These are phyloP conservation scores for Neotoma lepida DNA, from an alignment of 2,113 vertebrate species.

Conservation along the genomic window DNA sequence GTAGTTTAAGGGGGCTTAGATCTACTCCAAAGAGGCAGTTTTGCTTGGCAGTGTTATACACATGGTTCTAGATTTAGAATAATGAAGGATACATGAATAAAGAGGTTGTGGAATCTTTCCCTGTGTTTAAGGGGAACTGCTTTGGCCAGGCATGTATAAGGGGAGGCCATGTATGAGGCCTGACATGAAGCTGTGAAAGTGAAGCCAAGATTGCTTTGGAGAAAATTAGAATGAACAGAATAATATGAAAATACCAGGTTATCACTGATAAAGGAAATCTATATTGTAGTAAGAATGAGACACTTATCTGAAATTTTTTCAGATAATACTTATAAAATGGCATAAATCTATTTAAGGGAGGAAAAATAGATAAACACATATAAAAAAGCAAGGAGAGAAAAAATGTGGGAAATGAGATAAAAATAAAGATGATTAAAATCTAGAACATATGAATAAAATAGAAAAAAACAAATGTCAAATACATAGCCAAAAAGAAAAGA, in stretches of 20 bases:
- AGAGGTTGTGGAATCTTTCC: not conserved
- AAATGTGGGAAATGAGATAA: no score
- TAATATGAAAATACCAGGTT: not conserved
- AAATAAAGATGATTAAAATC: no score
- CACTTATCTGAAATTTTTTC: not conserved
- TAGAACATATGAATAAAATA: no score
- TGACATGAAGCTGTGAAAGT: not conserved
- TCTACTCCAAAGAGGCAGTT: not conserved
- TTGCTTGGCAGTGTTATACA: not conserved
- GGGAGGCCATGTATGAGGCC: not conserved
- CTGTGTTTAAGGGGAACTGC: not conserved
- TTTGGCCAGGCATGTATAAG: not conserved
- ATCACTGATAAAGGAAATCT: not conserved
- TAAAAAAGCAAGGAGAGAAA: no score
- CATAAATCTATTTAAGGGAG: no score
- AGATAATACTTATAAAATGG: no score
- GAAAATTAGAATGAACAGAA: not conserved
- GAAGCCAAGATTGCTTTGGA: not conserved
- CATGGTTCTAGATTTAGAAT: not conserved
- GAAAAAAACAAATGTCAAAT: no score
- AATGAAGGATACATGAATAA: not conserved
- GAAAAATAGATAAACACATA: no score
- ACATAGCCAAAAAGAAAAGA: no score
- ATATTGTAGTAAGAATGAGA: not conserved
- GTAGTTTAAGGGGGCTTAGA: not conserved